These are phyloP conservation scores for Atractosteus spatula DNA, from an alignment of 2,113 vertebrate species.

Conservation along the genomic window DNA sequence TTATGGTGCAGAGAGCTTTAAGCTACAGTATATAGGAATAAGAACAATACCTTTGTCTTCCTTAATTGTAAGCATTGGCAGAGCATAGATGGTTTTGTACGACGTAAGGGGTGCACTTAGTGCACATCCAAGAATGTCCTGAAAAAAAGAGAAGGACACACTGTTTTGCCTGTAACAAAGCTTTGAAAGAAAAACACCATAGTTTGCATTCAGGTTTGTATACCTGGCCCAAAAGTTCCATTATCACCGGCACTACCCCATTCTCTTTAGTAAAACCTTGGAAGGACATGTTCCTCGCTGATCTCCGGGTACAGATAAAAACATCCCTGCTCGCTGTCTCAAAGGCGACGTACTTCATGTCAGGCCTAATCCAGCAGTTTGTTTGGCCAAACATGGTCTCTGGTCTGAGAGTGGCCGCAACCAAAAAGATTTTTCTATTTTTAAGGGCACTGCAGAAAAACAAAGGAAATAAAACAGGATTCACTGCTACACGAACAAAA, in stretches of 20 bases:
- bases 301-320: constrained; percentile 82
- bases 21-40: too few species aligned
- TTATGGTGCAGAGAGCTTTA: too few species aligned
- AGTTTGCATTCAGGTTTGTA: background rate
- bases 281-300: constrained; percentile 93
- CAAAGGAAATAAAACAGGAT: background rate
- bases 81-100: constrained; percentile 84
- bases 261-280: constrained; percentile 89
- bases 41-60: constrained; percentile 88
- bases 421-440: constrained; percentile 85
- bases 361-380: constrained; percentile 93
- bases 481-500: too few species aligned
- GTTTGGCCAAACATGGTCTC: constrained; percentile 99
- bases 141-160: background rate
- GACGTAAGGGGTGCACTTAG: constrained; percentile 80
- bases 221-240: constrained; percentile 93
- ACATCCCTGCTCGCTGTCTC: constrained; percentile 77
- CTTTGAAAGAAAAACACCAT: background rate
- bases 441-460: constrained; percentile 72
- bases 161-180: background rate
- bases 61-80: constrained; percentile 97
- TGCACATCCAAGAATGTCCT: constrained; percentile 89
- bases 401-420: constrained; percentile 91
- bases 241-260: constrained; percentile 82
- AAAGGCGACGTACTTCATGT: constrained; percentile 93